Base-by-base conservation (phyloP, 2,113 vertebrate species). In the Cottus gobio region DNA sequence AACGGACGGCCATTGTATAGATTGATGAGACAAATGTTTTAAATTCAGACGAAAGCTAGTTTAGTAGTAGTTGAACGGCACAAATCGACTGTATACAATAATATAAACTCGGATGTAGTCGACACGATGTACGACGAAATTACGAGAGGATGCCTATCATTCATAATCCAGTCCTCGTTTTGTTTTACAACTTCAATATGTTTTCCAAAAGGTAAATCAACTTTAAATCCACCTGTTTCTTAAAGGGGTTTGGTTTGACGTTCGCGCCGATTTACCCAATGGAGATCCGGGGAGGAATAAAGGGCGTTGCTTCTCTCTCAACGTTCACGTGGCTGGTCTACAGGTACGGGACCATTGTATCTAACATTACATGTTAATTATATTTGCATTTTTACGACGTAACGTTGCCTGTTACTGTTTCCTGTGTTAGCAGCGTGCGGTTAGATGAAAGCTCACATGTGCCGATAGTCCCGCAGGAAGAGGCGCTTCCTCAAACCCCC, bases 131-230 rank as follows among this genome's bases (percentile, higher is more conserved):
- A 9, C 9, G 72, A 34, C 72, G 58, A 80, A 80, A 36, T 48
- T 1, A 26, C 18, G 1, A 46, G 1, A 69, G 7, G 3, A n/a
- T 24, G 4, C 7, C 31, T 16, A n/a, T 1, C 10, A 34, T 48
- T 48, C 1, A n/a, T 5, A 52, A 77, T 37, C 4, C 26, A 46
- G 9, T 50, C 3, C 0, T 22, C 0, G 0, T 34, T 44, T 5
- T 60, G 12, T 39, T 50, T 22, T 10, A 12, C 2, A 20, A 1
- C 0, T 0, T 15, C 3, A 28, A 10, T 48, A 20, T 2, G 8
- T 28, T 48, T 6, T 1, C 0, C 20, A 46, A 36, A 58, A 24
- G 24, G 24, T 31, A n/a, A 22, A 1, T 2, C 0, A n/a, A 31
- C 26, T 8, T 71, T 61, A 46, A 80, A 75, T 42, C 20, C 3